Evolutionary conservation across 1,140 invertebrate genomes (phyloP).

Genomic region (Dolichoris vasculosae): DNA sequence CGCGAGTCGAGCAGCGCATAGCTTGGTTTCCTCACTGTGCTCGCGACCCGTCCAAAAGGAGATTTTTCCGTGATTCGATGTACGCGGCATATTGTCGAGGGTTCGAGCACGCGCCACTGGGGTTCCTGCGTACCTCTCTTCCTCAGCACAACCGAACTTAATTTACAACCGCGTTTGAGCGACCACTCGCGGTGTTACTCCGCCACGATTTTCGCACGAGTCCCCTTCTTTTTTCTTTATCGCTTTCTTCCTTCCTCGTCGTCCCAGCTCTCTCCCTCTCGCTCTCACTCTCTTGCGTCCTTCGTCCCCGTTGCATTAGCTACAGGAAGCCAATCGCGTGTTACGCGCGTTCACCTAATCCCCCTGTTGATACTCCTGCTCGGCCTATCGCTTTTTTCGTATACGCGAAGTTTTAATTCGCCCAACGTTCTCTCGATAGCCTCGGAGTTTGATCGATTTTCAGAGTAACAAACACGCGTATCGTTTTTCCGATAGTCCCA

Average conservation of each 20-base stretch:
- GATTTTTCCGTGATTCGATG: conserved; percentile 60
- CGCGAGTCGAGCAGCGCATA: neutral
- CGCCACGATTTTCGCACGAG: conserved; percentile 19
- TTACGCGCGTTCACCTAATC: neutral
- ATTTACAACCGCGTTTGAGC: conserved; percentile 58
- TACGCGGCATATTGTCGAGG: conserved; percentile 33
- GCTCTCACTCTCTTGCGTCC: neutral
- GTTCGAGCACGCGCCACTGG: conserved; percentile 32
- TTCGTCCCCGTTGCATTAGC: neutral
- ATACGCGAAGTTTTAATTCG: neutral
- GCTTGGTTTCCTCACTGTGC: neutral
- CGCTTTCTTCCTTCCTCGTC: neutral
- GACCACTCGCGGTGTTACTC: conserved; percentile 49
- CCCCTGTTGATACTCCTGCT: too few relatives aligned
- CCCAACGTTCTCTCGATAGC: neutral
- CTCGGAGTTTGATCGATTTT: neutral
- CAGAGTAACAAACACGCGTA: neutral
- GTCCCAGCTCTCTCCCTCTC: neutral
- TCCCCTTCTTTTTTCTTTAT: neutral
- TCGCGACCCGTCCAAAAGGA: conserved; percentile 18
- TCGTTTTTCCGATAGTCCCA: too few relatives aligned
- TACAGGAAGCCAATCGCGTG: neutral
- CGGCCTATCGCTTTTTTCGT: neutral
- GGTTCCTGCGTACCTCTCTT: neutral
- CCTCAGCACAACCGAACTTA: conserved; percentile 52